phyloP scores from a whole-genome alignment of 1,140 invertebrate species.

The Formica selysi region DNA sequence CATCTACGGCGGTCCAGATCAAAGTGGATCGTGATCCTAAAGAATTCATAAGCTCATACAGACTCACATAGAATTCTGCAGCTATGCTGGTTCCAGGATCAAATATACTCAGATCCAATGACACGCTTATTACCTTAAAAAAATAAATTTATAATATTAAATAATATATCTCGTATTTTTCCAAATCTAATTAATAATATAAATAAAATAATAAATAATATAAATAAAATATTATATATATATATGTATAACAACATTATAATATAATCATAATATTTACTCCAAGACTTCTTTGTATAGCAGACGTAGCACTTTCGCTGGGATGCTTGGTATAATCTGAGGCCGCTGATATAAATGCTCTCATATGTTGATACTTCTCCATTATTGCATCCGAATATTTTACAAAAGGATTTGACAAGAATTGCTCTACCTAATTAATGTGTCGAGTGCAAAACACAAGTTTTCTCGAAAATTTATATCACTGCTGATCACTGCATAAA shows the following conservation, averaged over 20 bases:
- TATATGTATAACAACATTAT: no score
- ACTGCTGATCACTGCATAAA: background rate
- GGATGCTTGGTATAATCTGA: constrained; percentile 84
- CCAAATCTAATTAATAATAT: background rate
- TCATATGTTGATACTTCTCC: constrained; percentile 83
- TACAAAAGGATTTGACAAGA: background rate
- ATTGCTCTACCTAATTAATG: background rate
- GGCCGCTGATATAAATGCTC: constrained; percentile 83
- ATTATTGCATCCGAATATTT: constrained; percentile 62
- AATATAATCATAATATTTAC: constrained; percentile 74
- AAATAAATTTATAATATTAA: constrained; percentile 37
- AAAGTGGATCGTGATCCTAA: constrained; percentile 79
- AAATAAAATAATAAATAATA: no score
- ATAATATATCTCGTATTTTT: background rate
- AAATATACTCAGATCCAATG: constrained; percentile 86
- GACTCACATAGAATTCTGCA: constrained; percentile 87
- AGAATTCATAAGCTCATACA: constrained; percentile 85
- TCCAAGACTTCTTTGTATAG: constrained; percentile 86
- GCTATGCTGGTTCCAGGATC: constrained; percentile 85
- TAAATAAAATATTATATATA: no score
- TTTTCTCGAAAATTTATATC: background rate
- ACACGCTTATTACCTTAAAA: constrained; percentile 85
- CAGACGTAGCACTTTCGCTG: constrained; percentile 81
- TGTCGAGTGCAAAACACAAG: no score
- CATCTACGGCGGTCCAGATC: constrained; percentile 88